Evolutionary conservation across 2,797 vertebrate species (phyloP).

Genomic region (Diplodus sargus): DNA sequence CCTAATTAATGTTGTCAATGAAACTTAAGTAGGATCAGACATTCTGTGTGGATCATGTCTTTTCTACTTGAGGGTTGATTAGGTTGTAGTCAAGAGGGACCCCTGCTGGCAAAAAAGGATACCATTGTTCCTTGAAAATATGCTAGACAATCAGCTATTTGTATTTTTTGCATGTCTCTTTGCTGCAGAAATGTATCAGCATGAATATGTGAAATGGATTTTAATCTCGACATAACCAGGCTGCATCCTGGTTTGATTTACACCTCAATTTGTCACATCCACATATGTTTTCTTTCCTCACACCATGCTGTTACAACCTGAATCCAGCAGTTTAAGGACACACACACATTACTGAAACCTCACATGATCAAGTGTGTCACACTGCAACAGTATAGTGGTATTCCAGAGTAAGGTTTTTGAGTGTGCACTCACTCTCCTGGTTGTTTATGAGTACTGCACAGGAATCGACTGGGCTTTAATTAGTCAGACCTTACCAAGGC

Average conservation of each 20-base stretch:
- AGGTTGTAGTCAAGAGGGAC: slow-evolving; percentile 35
- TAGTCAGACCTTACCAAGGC: not conserved
- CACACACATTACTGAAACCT: not conserved
- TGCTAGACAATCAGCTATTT: not conserved
- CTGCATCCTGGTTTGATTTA: not conserved
- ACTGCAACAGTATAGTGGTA: not conserved
- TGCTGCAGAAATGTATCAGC: not conserved
- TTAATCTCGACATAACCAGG: not conserved
- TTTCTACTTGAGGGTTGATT: not conserved
- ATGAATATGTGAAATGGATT: not conserved
- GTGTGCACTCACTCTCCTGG: not conserved
- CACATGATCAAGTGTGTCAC: too few relatives aligned
- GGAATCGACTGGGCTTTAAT: not conserved
- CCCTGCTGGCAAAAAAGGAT: slow-evolving; percentile 28
- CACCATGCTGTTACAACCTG: not conserved
- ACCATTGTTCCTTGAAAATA: not conserved
- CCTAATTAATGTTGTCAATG: not conserved
- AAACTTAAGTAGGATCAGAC: not conserved
- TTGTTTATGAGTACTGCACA: not conserved
- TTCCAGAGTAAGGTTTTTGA: not conserved
- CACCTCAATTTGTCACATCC: not conserved
- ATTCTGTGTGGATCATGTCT: not conserved
- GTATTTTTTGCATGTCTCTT: not conserved
- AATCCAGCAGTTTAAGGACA: not conserved
- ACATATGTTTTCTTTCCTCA: not conserved